Conservation (phyloP, 2,888 invertebrate genomes). For the Didymodactylos carnosus region DNA sequence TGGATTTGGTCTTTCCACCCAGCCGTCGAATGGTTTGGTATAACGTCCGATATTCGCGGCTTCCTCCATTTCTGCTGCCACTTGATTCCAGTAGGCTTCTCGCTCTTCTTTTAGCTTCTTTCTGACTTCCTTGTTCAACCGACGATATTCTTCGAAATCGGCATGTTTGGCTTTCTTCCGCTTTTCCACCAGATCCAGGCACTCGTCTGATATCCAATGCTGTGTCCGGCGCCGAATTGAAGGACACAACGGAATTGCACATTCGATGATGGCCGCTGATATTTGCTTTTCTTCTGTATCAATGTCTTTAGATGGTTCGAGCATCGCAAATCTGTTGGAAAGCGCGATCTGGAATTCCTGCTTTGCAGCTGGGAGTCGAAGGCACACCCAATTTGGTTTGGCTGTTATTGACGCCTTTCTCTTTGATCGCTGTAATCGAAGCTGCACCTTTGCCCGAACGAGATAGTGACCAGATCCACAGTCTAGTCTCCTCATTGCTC, state of each 20-base stretch:
- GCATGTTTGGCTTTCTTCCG: too few relatives aligned
- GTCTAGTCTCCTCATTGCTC: too few relatives aligned
- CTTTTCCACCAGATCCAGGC: too few relatives aligned
- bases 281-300: background rate
- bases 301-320: background rate
- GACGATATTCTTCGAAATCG: background rate
- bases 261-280: background rate
- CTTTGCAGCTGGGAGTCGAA: background rate
- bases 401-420: background rate
- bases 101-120: background rate
- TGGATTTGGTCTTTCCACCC: background rate
- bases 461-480: background rate
- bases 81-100: background rate
- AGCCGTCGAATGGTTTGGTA: background rate
- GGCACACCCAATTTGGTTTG: background rate
- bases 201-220: too few relatives aligned
- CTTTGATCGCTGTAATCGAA: background rate
- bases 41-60: background rate
- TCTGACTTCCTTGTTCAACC: background rate
- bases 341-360: background rate
- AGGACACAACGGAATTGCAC: background rate
- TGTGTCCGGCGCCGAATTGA: background rate
- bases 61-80: background rate
- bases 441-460: background rate
- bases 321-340: background rate